Conservation (phyloP, 2,888 invertebrate genomes). For the Drosophila affinis region DNA sequence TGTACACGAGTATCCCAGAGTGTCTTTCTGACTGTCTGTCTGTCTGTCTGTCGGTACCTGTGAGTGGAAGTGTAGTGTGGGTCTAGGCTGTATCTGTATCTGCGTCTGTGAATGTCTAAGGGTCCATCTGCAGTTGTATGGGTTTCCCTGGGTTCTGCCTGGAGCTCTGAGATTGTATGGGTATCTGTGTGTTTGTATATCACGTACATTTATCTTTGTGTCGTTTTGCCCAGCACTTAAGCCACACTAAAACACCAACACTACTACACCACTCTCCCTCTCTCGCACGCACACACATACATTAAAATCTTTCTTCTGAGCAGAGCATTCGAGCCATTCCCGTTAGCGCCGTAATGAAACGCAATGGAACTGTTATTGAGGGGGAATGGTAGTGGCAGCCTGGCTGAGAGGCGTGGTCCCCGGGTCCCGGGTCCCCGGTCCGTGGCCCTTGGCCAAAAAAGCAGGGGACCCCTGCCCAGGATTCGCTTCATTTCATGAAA, state of each 20-base stretch:
- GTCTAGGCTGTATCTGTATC: too few relatives aligned
- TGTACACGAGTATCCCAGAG: neutral
- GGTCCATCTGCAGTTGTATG: neutral
- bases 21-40: neutral
- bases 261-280: slow-evolving; percentile 21
- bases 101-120: neutral
- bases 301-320: slow-evolving; percentile 52
- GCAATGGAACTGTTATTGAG: slow-evolving; percentile 70
- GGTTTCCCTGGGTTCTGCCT: slow-evolving; percentile 11
- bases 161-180: slow-evolving; percentile 23
- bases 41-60: neutral
- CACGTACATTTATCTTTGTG: slow-evolving; percentile 79
- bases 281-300: slow-evolving; percentile 15
- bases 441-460: slow-evolving; percentile 51
- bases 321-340: slow-evolving; percentile 52
- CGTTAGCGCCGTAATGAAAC: slow-evolving; percentile 73
- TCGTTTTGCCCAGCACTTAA: slow-evolving; percentile 76
- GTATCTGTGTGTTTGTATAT: slow-evolving; percentile 48
- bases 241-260: slow-evolving; percentile 62
- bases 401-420: slow-evolving; percentile 2
- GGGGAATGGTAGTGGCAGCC: slow-evolving; percentile 13
- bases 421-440: slow-evolving; percentile 7
- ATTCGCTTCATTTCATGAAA: slow-evolving; percentile 27
- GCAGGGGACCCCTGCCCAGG: slow-evolving; percentile 20
- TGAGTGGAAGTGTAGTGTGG: neutral